Evolutionary conservation across 2,888 invertebrate species (phyloP).

Genomic region (Aphelenchoides bicaudatus): DNA sequence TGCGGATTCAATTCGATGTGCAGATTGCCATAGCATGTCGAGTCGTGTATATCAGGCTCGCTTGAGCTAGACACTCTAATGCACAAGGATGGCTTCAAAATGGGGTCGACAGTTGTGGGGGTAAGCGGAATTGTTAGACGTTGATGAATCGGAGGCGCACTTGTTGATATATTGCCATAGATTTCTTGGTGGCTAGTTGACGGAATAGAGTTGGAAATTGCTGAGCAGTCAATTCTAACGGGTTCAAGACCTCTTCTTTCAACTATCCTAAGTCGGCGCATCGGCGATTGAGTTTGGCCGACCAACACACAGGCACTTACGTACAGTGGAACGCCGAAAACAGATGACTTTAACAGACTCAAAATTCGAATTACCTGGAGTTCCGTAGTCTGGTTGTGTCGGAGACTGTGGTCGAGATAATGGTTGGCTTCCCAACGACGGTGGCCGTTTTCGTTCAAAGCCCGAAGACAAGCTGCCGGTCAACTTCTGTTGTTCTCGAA

Average conservation of each 20-base stretch:
- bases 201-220: not conserved
- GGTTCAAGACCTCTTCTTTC: slow-evolving; percentile 29
- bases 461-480: not conserved
- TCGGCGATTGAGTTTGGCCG: slow-evolving; percentile 24
- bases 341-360: not conserved
- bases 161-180: no score
- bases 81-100: slow-evolving; percentile 16
- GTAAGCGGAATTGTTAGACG: slow-evolving; percentile 10
- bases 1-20: slow-evolving; percentile 27
- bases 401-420: slow-evolving; percentile 13
- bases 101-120: slow-evolving; percentile 10
- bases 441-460: slow-evolving; percentile 14
- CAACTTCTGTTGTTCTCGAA: not conserved
- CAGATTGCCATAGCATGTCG: slow-evolving; percentile 28
- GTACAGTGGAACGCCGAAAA: slow-evolving; percentile 19
- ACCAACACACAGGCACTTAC: slow-evolving; percentile 22
- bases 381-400: slow-evolving; percentile 11
- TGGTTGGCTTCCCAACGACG: slow-evolving; percentile 15
- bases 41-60: slow-evolving; percentile 26
- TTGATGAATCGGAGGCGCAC: slow-evolving; percentile 4
- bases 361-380: slow-evolving; percentile 9
- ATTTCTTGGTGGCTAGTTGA: no score
- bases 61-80: slow-evolving; percentile 27
- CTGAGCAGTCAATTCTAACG: slow-evolving; percentile 16
- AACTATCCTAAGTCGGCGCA: slow-evolving; percentile 27